Evolutionary conservation across 2,113 vertebrate genomes (phyloP), one percentile per base, ranked within the genome.

Genomic region (Myxocyprinus asiaticus): DNA sequence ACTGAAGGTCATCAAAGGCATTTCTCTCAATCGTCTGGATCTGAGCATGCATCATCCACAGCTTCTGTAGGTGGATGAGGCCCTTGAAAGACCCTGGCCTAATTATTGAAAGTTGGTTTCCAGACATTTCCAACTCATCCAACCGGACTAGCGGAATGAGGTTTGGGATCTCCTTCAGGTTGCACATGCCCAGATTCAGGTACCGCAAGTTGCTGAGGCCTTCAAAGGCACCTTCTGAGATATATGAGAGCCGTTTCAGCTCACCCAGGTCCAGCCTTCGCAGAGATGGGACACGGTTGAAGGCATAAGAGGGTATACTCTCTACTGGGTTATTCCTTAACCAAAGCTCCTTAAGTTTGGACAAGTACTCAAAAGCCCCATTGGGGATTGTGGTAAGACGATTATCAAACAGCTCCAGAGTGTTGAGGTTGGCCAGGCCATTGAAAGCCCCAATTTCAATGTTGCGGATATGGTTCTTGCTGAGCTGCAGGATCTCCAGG

Each of bases 181-280:
- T 99, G 93, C 98, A 99, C 98, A 99, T 99, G 88, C 97, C 98
- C 90, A 99, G 94, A 90, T 99, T 99, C 94, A 99, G 93, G 94
- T 99, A 99, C 84, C 96, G 96, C 88, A 99, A 93, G 87, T 99
- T 99, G 81, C 96, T 98, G 77, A 99, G 92, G 92, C 97, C 97
- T 94, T 99, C 97, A 90, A 99, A 99, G 90, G 98, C 98, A 90
- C 97, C 96, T 93, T 99, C 98, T 84, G 97, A 99, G 90, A 99
- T 99, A 85, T 98, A 98, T 2, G 96, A 95, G 90, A 99, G 96
- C 88, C 97, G 93, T 91, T 99, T 99, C 77, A 99, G 87, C 88
- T 99, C 98, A 78, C 98, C 98, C 77, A 99, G 82, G 94, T 99
- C 98, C 88, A 99, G 45, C 71, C 98, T 93, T 83, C 97, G 93